Evolutionary conservation across 2,888 invertebrate species (phyloP).

Genomic region (Elegia similella): DNA sequence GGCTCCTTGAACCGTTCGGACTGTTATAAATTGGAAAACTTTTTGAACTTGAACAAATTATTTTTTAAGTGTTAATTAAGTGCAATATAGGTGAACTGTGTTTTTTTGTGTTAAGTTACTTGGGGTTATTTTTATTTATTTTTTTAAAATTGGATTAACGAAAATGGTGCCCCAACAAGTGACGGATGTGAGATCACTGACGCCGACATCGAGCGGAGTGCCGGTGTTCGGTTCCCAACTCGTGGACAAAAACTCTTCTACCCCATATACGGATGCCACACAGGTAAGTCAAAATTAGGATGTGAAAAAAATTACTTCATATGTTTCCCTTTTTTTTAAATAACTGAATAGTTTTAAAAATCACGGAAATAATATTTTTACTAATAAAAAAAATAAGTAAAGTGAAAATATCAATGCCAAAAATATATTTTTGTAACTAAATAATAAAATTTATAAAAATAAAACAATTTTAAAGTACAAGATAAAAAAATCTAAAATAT

Average conservation of each 20-base stretch:
- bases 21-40: slow-evolving; percentile 59
- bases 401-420: no score
- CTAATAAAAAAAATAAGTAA: no score
- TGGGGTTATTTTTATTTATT: slow-evolving; percentile 38
- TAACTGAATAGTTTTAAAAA: no score
- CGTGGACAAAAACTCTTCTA: slow-evolving; percentile 94
- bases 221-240: slow-evolving; percentile 94
- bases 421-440: background rate
- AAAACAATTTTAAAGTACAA: slow-evolving; percentile 18
- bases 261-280: slow-evolving; percentile 99
- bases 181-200: slow-evolving; percentile 80
- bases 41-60: slow-evolving; percentile 53
- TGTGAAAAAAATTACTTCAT: slow-evolving; percentile 18
- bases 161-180: slow-evolving; percentile 90
- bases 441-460: slow-evolving; percentile 7
- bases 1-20: slow-evolving; percentile 58
- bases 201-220: slow-evolving; percentile 83
- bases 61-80: slow-evolving; percentile 60
- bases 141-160: slow-evolving; percentile 59
- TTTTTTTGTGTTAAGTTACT: slow-evolving; percentile 51
- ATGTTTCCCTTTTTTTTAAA: no score
- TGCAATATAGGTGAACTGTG: slow-evolving; percentile 76
- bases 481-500: background rate
- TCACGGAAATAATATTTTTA: no score
- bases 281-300: slow-evolving; percentile 86